A percentile compares a stretch with the other conserved stretches of the same genome.
phyloP scores from a whole-genome alignment of 2,888 invertebrate genomes.

The Lysandra coridon region DNA sequence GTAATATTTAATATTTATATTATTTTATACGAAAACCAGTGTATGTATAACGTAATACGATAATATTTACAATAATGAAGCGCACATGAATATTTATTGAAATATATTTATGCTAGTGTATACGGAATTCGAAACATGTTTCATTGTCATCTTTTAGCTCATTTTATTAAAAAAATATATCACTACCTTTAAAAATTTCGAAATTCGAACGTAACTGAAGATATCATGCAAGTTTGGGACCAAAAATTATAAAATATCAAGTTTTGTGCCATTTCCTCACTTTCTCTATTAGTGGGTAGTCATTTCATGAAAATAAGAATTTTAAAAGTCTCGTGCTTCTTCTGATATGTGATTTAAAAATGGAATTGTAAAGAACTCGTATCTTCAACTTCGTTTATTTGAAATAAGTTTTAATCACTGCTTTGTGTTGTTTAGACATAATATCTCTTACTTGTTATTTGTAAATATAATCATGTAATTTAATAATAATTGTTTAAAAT shows the following conservation, averaged over 20 bases:
- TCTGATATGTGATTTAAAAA: background rate
- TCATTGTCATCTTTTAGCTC: background rate
- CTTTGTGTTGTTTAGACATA: conserved; percentile 19
- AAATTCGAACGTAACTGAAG: conserved; percentile 31
- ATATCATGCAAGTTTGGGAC: conserved; percentile 61
- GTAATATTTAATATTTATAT: conserved; percentile 27
- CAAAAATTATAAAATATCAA: conserved; percentile 54
- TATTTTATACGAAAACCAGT: conserved; percentile 34
- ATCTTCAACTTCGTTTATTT: conserved; percentile 3
- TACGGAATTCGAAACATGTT: conserved; percentile 21
- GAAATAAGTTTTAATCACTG: conserved; percentile 17
- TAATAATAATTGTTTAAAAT: conserved; percentile 21
- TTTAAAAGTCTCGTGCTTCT: background rate
- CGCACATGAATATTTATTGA: conserved; percentile 45
- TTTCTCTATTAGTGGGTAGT: conserved; percentile 28
- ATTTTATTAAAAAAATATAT: background rate
- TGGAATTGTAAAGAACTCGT: conserved; percentile 14
- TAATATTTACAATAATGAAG: conserved; percentile 42
- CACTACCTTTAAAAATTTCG: conserved; percentile 8
- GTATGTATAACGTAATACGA: conserved; percentile 31
- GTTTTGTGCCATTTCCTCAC: conserved; percentile 61
- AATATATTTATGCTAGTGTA: conserved; percentile 27
- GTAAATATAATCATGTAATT: conserved; percentile 36
- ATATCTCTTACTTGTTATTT: conserved; percentile 29
- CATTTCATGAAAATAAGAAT: conserved; percentile 8